Percentiles rank a stretch among this genome's conserved stretches.
phyloP scores from a whole-genome alignment of 2,797 vertebrate genomes.

The Coranthus polyacanthus region DNA sequence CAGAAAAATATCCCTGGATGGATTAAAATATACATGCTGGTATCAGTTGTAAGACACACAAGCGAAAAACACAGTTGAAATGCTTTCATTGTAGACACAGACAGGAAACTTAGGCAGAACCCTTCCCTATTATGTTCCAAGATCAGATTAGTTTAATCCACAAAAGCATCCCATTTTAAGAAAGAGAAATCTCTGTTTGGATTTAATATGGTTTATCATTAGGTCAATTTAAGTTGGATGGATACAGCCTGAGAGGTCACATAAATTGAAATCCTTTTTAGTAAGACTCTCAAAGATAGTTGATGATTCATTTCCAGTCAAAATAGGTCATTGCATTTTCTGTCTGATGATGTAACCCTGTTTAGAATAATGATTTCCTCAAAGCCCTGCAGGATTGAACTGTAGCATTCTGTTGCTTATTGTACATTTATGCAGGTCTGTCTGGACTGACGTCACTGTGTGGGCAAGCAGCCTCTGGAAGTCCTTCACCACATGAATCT shows the following conservation, averaged over 20 bases:
- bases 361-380: slow-evolving; percentile 27
- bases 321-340: slow-evolving; percentile 33
- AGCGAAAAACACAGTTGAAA: too few relatives aligned
- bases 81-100: too few relatives aligned
- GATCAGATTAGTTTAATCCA: neutral
- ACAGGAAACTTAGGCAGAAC: too few relatives aligned
- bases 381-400: neutral
- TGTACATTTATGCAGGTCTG: slow-evolving; percentile 25
- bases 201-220: neutral
- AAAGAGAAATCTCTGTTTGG: neutral
- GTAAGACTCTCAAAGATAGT: slow-evolving; percentile 16
- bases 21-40: too few relatives aligned
- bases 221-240: neutral
- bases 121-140: too few relatives aligned
- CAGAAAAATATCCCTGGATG: too few relatives aligned
- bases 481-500: slow-evolving; percentile 7
- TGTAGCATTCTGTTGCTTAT: slow-evolving; percentile 5
- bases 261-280: slow-evolving; percentile 24
- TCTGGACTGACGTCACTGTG: slow-evolving; percentile 20
- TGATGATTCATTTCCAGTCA: slow-evolving; percentile 43
- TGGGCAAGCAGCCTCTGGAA: neutral
- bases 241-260: slow-evolving; percentile 5
- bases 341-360: slow-evolving; percentile 25
- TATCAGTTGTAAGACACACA: too few relatives aligned
- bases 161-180: too few relatives aligned